phyloP scores from a whole-genome alignment of 1,140 invertebrate species.

The Cardiocondyla obscurior region DNA sequence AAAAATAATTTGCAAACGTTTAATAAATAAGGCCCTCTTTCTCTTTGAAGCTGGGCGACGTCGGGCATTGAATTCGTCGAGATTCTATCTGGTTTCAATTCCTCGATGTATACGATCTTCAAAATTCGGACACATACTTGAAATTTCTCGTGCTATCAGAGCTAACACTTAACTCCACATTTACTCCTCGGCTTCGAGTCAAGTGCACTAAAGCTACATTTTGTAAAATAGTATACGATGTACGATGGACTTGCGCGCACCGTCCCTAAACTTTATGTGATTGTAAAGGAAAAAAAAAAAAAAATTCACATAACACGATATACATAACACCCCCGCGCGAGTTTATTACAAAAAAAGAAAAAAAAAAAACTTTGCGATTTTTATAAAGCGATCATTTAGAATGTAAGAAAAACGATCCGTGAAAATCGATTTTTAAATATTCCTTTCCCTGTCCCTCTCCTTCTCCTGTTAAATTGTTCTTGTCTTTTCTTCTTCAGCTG shows the following conservation, averaged over 20 bases:
- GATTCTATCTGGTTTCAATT: slow-evolving; percentile 2
- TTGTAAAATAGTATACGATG: slow-evolving; percentile 54
- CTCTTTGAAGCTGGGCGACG: not conserved
- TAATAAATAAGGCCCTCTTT: not conserved
- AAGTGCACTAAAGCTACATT: slow-evolving; percentile 41
- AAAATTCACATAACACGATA: not conserved
- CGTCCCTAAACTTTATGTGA: slow-evolving; percentile 45
- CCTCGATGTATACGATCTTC: slow-evolving; percentile 14
- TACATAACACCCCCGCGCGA: not conserved
- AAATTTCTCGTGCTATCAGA: slow-evolving; percentile 13
- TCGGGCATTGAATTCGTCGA: not conserved
- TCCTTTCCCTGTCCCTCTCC: not conserved
- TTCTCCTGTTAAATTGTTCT: slow-evolving; percentile 3
- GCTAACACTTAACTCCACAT: slow-evolving; percentile 32
- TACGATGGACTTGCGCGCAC: slow-evolving; percentile 47
- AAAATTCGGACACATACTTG: slow-evolving; percentile 18
- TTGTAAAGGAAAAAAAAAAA: slow-evolving; percentile 30
- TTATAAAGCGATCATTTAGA: slow-evolving; percentile 51
- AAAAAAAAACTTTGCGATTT: slow-evolving; percentile 41
- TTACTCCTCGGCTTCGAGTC: slow-evolving; percentile 49
- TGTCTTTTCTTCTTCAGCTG: not conserved
- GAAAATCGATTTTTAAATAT: slow-evolving; percentile 42
- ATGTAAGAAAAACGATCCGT: slow-evolving; percentile 37
- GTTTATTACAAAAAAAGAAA: too few relatives aligned
- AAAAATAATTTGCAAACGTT: not conserved